Conservation (phyloP, 2,888 invertebrate genomes). For the Lepetodrilus schrolli region DNA sequence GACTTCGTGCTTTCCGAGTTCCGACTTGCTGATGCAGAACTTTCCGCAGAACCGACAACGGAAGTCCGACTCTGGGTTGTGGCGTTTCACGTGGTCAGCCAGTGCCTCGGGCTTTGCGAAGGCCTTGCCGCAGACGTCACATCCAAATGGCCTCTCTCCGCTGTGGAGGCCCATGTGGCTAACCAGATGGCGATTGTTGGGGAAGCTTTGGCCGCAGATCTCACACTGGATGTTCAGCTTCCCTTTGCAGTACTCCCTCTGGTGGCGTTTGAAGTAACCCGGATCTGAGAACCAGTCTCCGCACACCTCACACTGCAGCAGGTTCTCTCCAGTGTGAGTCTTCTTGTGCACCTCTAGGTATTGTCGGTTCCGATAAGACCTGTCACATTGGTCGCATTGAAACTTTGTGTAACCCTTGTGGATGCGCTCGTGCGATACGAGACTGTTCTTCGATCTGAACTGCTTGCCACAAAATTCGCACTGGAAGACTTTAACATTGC, state of each 20-base stretch:
- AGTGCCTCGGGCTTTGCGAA: background rate
- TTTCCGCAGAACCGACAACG: constrained; percentile 28
- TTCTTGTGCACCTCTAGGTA: constrained; percentile 4
- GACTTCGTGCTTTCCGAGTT: background rate
- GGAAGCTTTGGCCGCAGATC: background rate
- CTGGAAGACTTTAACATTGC: background rate
- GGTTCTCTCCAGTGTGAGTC: constrained; percentile 6
- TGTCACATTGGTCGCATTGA: constrained; percentile 2
- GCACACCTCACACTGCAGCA: background rate
- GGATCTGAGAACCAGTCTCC: constrained; percentile 9
- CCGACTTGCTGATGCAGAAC: constrained; percentile 26
- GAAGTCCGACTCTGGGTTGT: background rate
- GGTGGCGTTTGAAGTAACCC: constrained; percentile 3
- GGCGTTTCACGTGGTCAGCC: background rate
- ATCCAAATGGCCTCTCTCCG: background rate
- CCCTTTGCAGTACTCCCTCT: constrained; percentile 1
- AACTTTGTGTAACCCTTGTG: background rate
- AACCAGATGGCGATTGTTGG: background rate
- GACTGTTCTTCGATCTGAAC: background rate
- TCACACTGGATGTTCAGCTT: background rate
- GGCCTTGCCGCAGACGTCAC: background rate
- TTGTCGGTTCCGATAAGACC: background rate
- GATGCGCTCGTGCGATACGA: background rate
- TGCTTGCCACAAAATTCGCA: constrained; percentile 3
- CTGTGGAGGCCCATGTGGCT: constrained; percentile 12